Evolutionary conservation across 1,140 invertebrate species (phyloP).

Genomic region (Globodera ellingtonae): DNA sequence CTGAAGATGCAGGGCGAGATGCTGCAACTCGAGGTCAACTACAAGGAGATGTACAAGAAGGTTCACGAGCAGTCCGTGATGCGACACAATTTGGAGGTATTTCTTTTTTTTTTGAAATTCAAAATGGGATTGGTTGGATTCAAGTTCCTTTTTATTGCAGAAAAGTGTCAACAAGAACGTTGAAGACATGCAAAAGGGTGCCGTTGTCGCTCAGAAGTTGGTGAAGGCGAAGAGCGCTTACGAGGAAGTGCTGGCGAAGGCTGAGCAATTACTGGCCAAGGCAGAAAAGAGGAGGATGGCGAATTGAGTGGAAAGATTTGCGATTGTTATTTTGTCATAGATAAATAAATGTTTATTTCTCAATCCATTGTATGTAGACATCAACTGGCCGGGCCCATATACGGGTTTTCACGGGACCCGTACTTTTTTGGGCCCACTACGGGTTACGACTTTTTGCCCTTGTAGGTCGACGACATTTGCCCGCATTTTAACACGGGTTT

Average conservation of each 20-base stretch:
- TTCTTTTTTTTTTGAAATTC: too few species aligned
- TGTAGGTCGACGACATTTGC: too few species aligned
- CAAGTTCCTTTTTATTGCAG: neutral
- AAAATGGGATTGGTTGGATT: too few species aligned
- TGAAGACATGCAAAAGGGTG: neutral
- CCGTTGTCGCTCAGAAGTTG: neutral
- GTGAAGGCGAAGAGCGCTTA: neutral
- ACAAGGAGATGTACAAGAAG: neutral
- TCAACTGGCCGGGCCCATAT: too few species aligned
- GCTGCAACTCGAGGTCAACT: neutral
- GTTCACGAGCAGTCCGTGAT: neutral
- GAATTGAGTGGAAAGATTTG: too few species aligned
- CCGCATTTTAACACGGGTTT: too few species aligned
- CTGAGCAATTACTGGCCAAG: neutral
- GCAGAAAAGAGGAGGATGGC: neutral
- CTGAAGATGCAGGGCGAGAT: neutral
- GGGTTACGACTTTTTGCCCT: too few species aligned
- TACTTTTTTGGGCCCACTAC: too few species aligned
- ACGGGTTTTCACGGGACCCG: too few species aligned
- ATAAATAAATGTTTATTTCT: too few species aligned
- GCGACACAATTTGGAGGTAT: neutral
- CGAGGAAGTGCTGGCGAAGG: neutral
- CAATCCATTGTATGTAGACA: too few species aligned
- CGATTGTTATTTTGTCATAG: too few species aligned
- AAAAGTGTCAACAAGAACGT: neutral